Percentiles rank a stretch among this genome's conserved stretches.
These are phyloP conservation scores for Callopanchax toddi DNA, from an alignment of 2,113 vertebrate species.

Conservation along the genomic window DNA sequence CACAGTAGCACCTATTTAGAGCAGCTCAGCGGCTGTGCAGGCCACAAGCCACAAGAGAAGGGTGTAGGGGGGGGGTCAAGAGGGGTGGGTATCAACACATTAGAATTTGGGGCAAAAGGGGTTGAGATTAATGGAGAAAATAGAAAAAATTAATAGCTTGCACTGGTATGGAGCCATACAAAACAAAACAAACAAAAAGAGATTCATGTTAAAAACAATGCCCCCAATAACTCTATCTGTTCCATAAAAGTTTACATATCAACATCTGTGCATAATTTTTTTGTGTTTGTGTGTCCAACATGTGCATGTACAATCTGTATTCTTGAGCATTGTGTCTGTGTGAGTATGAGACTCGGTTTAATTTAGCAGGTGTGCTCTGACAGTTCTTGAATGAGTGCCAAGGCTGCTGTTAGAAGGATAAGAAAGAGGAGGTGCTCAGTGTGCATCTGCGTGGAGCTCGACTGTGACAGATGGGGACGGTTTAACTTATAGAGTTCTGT, in stretches of 20 bases:
- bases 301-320: conserved; percentile 32
- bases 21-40: conserved; percentile 71
- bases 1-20: conserved; percentile 81
- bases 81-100: conserved; percentile 26
- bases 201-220: neutral
- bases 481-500: conserved; percentile 85
- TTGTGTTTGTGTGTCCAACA: conserved; percentile 25
- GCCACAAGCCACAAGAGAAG: conserved; percentile 59
- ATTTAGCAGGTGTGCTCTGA: conserved; percentile 85
- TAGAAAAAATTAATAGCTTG: neutral
- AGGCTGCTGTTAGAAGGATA: conserved; percentile 74
- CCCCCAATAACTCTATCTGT: neutral
- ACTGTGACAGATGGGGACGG: conserved; percentile 83
- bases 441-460: conserved; percentile 77
- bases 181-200: conserved; percentile 1
- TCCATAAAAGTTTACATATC: conserved; percentile 7
- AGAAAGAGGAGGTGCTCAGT: conserved; percentile 65
- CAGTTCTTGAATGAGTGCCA: conserved; percentile 82
- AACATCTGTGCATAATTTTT: conserved; percentile 2
- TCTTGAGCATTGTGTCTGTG: conserved; percentile 42
- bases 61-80: conserved; percentile 42
- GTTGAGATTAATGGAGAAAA: neutral
- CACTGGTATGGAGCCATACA: neutral
- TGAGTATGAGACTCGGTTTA: conserved; percentile 69
- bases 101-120: neutral